These are phyloP conservation scores for Drosophila kepulauana DNA, from an alignment of 1,140 invertebrate genomes.

Conservation along the genomic window DNA sequence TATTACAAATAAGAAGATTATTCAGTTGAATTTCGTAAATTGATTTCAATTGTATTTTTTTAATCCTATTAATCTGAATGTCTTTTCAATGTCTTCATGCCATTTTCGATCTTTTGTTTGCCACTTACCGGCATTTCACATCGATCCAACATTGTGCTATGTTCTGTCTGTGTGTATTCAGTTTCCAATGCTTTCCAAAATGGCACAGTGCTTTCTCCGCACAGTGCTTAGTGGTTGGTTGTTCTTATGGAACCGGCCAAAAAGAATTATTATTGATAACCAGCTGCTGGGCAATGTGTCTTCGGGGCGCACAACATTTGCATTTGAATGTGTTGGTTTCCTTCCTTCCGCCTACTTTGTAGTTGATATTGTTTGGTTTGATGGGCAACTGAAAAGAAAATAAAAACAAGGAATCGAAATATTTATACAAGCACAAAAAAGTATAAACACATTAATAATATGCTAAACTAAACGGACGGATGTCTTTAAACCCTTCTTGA, in stretches of 20 bases:
- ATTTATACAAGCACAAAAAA: constrained; percentile 28
- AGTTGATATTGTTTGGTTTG: constrained; percentile 37
- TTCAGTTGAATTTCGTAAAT: constrained; percentile 7
- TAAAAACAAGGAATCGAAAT: constrained; percentile 21
- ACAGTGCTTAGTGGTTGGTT: constrained; percentile 62
- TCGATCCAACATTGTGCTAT: constrained; percentile 81
- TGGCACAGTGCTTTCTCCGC: constrained; percentile 55
- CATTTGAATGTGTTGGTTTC: constrained; percentile 48
- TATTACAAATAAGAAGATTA: constrained; percentile 1
- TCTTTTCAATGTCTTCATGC: background rate
- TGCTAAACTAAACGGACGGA: constrained; percentile 42
- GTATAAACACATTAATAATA: constrained; percentile 54
- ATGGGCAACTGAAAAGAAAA: constrained; percentile 66
- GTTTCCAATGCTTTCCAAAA: constrained; percentile 59
- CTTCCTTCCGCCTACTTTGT: constrained; percentile 15
- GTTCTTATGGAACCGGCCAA: constrained; percentile 56
- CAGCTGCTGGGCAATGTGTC: constrained; percentile 66
- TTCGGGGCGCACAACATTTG: constrained; percentile 74
- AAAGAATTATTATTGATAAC: constrained; percentile 65
- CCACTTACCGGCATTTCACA: constrained; percentile 84
- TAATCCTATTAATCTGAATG: background rate
- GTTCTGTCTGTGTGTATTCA: constrained; percentile 35
- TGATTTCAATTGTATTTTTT: background rate
- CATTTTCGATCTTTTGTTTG: background rate
- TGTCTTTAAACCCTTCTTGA: constrained; percentile 76